These are phyloP conservation scores for Panulirus ornatus DNA, from an alignment of 1,140 invertebrate species.

Conservation along the genomic window DNA sequence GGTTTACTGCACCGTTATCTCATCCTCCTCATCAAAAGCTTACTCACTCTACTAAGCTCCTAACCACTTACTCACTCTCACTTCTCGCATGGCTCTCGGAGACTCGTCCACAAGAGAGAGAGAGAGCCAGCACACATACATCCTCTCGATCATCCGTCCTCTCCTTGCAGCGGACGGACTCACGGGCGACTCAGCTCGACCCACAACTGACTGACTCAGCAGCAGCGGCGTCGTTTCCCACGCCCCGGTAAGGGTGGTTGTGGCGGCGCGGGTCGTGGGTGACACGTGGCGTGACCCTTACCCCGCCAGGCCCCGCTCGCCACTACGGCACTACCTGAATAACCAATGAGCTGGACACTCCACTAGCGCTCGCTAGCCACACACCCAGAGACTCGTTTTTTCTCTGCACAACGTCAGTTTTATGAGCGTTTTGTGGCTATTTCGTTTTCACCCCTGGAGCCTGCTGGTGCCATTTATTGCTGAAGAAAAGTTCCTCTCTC, in stretches of 20 bases:
- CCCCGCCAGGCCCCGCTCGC: not conserved
- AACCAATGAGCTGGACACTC: constrained; percentile 53
- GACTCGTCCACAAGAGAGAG: no score
- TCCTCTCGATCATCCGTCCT: no score
- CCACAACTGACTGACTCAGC: not conserved
- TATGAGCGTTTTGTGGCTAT: not conserved
- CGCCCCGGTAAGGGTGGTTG: constrained; percentile 51
- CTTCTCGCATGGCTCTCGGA: no score
- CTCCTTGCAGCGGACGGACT: no score
- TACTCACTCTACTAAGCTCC: no score
- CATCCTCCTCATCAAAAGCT: no score
- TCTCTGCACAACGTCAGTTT: not conserved
- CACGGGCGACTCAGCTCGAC: no score
- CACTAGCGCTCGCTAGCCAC: not conserved
- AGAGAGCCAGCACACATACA: no score
- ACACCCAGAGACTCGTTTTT: not conserved
- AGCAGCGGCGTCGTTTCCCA: constrained; percentile 28
- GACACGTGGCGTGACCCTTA: constrained; percentile 39
- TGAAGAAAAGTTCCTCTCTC: no score
- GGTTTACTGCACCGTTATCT: no score
- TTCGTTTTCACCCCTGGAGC: not conserved
- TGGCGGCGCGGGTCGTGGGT: constrained; percentile 9
- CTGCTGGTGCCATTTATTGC: no score
- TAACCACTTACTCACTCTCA: no score
- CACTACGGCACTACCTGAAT: constrained; percentile 44